These are phyloP conservation scores for Choreutis nemorana DNA, from an alignment of 2,888 invertebrate species.

Conservation along the genomic window DNA sequence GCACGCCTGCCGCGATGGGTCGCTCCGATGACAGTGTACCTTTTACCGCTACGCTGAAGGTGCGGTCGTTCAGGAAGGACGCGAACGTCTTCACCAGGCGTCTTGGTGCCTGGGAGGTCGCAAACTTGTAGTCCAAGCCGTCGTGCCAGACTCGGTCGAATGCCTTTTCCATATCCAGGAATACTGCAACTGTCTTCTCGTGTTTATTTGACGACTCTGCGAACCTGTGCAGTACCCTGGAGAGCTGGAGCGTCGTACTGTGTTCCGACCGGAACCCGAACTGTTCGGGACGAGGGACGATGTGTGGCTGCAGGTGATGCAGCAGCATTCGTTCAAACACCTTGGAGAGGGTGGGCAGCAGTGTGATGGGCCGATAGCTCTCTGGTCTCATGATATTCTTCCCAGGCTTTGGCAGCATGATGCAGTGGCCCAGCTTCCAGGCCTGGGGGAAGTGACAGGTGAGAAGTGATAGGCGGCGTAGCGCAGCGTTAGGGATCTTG, in stretches of 20 bases:
- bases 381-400: constrained; percentile 11
- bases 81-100: too few relatives aligned
- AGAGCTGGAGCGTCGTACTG: constrained; percentile 6
- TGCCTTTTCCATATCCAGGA: too few relatives aligned
- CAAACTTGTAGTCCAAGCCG: constrained; percentile 4
- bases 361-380: constrained; percentile 14
- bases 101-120: too few relatives aligned
- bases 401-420: constrained; percentile 13
- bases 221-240: constrained; percentile 1
- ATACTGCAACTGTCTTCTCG: too few relatives aligned
- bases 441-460: constrained; percentile 3
- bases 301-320: not conserved
- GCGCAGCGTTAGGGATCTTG: not conserved
- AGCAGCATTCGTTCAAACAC: constrained; percentile 13
- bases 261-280: too few relatives aligned
- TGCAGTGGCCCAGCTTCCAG: constrained; percentile 10
- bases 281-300: too few relatives aligned
- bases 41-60: not conserved
- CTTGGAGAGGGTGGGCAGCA: constrained; percentile 10
- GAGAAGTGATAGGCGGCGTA: constrained; percentile 4
- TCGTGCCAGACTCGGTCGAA: constrained; percentile 3
- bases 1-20: not conserved
- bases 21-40: not conserved
- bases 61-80: not conserved
- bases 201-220: too few relatives aligned